Evolutionary conservation across 2,113 vertebrate species (phyloP).

Genomic region (Coptodon bakossiorum): DNA sequence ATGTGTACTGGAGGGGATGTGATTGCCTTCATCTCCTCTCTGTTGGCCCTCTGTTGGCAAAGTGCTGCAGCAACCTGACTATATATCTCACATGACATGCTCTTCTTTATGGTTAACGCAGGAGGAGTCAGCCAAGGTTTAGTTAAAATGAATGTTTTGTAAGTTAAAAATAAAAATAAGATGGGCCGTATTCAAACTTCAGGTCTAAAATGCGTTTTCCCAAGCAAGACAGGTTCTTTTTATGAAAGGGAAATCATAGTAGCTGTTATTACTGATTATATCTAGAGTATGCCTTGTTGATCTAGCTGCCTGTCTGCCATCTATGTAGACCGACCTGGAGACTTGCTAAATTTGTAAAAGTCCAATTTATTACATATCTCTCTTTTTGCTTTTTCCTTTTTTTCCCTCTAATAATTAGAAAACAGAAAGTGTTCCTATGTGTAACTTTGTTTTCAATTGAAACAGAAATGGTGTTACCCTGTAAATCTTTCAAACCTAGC

Average conservation of each 20-base stretch:
- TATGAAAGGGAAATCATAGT: neutral
- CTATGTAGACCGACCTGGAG: rapidly evolving
- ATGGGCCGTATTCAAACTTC: neutral
- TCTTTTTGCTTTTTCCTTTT: neutral
- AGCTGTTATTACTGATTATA: neutral
- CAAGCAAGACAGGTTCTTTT: neutral
- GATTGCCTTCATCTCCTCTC: constrained; percentile 32
- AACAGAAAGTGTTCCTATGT: neutral
- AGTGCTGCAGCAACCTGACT: neutral
- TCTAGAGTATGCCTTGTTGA: neutral
- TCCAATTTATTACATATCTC: neutral
- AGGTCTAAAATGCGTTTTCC: neutral
- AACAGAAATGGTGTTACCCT: neutral
- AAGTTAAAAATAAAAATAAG: neutral
- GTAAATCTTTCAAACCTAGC: neutral
- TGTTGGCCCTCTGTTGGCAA: constrained; percentile 14
- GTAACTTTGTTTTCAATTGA: neutral
- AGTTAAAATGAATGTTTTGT: neutral
- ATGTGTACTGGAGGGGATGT: neutral
- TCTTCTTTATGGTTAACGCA: neutral
- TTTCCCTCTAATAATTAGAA: neutral
- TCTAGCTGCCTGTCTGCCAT: neutral
- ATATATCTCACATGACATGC: neutral
- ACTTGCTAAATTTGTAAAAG: neutral
- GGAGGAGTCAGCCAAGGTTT: neutral